Percentiles rank a stretch among this genome's conserved stretches.
phyloP scores from a whole-genome alignment of 2,797 vertebrate species.

The Tapirus indicus region DNA sequence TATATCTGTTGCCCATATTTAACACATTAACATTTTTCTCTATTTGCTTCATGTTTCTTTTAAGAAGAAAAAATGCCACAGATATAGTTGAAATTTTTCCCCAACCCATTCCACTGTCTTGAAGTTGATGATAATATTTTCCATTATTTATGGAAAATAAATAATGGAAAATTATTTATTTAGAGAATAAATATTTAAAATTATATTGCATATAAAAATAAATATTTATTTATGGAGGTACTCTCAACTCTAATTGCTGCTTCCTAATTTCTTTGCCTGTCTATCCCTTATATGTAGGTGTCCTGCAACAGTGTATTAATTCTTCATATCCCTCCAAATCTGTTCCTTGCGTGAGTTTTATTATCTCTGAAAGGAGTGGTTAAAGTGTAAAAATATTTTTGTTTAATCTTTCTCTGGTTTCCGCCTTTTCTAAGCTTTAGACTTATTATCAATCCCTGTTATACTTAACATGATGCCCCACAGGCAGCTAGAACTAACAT shows the following conservation, averaged over 20 bases:
- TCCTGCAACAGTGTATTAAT: not conserved
- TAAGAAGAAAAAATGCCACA: not conserved
- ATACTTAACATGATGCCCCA: not conserved
- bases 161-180: not conserved
- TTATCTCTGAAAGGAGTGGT: not conserved
- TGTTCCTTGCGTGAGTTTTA: not conserved
- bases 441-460: not conserved
- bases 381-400: constrained; percentile 17
- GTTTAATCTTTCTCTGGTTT: not conserved
- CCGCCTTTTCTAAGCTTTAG: not conserved
- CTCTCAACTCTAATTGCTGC: not conserved
- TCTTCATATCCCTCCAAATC: not conserved
- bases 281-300: not conserved
- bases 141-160: too few relatives aligned
- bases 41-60: not conserved
- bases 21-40: constrained; percentile 15
- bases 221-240: not conserved
- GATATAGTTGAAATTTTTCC: not conserved
- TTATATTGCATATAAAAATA: too few relatives aligned
- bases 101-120: not conserved
- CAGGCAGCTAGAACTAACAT: not conserved
- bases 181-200: too few relatives aligned
- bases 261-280: not conserved
- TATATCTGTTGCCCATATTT: not conserved
- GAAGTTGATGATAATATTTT: not conserved